Percentiles rank a stretch among this genome's conserved stretches.
phyloP scores from a whole-genome alignment of 2,888 invertebrate genomes.

The Anodontia alba region DNA sequence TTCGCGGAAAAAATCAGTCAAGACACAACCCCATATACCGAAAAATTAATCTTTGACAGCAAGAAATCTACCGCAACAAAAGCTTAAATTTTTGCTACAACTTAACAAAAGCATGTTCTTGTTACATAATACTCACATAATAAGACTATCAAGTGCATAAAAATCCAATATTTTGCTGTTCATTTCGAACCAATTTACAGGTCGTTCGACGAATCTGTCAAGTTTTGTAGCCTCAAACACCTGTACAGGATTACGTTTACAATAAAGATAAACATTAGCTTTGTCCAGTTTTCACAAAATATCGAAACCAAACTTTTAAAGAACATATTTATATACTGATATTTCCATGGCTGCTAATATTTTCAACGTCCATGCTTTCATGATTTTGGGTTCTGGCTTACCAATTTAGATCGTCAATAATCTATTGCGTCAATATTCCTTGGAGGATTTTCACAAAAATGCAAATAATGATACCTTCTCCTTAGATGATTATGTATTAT shows the following conservation, averaged over 20 bases:
- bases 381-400: neutral
- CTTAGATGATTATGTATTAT: no score
- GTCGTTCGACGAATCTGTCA: conserved; percentile 3
- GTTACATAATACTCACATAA: neutral
- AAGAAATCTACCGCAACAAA: neutral
- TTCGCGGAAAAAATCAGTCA: conserved; percentile 61
- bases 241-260: neutral
- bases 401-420: neutral
- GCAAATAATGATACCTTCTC: no score
- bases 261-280: no score
- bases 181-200: neutral
- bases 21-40: neutral
- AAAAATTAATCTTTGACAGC: neutral
- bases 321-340: no score
- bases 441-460: no score
- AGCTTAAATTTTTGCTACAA: neutral
- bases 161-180: neutral
- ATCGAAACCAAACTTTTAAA: no score
- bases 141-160: no score
- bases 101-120: neutral
- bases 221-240: neutral
- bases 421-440: no score
- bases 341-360: no score
- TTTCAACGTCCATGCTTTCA: no score
- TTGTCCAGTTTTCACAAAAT: no score